A percentile compares a stretch with the other conserved stretches of the same genome.
These are phyloP conservation scores for Phalacrocorax carbo DNA, from an alignment of 2,113 vertebrate species.

Conservation along the genomic window DNA sequence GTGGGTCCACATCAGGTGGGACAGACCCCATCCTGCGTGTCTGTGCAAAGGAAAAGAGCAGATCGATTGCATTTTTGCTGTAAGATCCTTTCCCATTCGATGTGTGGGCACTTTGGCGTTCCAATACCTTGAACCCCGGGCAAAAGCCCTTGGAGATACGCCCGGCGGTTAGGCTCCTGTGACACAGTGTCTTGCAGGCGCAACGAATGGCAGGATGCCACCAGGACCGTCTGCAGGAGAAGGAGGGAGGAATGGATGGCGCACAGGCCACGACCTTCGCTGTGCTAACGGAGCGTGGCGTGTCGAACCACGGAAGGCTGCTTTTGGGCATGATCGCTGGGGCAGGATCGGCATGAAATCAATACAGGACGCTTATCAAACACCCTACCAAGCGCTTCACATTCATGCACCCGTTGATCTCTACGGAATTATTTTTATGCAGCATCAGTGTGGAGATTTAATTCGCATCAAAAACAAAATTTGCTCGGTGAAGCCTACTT, in stretches of 20 bases:
- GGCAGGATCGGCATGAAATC: not conserved
- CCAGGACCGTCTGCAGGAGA: not conserved
- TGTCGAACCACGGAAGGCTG: not conserved
- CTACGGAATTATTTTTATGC: not conserved
- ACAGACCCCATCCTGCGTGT: not conserved
- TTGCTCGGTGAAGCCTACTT: not conserved
- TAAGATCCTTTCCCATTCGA: not conserved
- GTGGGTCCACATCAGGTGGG: not conserved
- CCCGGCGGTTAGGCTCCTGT: fast-evolving
- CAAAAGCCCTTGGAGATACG: not conserved
- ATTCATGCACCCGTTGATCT: not conserved
- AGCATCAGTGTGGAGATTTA: not conserved
- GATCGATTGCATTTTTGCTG: fast-evolving
- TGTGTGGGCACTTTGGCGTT: not conserved
- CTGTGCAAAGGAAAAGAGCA: not conserved
- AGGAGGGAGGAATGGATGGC: not conserved
- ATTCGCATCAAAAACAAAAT: not conserved
- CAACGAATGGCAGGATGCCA: not conserved
- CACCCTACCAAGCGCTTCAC: not conserved
- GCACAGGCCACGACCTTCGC: fast-evolving
- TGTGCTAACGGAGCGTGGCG: not conserved
- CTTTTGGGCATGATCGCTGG: not conserved
- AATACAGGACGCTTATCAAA: not conserved
- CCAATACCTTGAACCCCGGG: not conserved
- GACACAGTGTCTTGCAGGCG: not conserved